Evolutionary conservation across 1,140 invertebrate genomes (phyloP), one percentile per base, ranked within the genome.

Genomic region (Semibalanus balanoides): DNA sequence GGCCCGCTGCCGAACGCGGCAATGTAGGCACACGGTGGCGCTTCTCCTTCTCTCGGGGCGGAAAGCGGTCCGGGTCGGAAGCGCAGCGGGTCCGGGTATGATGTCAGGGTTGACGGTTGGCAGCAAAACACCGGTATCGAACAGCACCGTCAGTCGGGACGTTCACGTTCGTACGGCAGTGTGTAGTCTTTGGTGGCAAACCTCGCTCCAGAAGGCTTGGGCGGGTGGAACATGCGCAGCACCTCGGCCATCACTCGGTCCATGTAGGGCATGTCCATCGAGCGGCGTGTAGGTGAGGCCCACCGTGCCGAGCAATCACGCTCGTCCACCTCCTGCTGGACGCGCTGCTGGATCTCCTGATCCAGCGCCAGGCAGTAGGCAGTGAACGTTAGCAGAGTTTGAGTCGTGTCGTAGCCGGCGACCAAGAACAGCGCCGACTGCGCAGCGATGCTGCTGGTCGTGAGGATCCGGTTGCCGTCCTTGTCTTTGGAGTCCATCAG

Each of bases 1-100:
- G 89, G 88, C 7, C 91, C 91, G 72, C 89, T 91, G 79, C 90
- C 91, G 82, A 93, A 93, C 19, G 91, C 90, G 30, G n/a, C n/a
- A n/a, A 92, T 87, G 79, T 89, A 93, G 3, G 88, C 85, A 79
- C 86, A 91, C 0, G 88, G 88, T 90, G 86, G 75, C 89, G 84
- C 43, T 86, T 85, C 51, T 82, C 82, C 35, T 83, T 83, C 80
- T 89, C 88, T 77, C 88, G 5, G 5, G 35, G 35, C 35, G 17
- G 31, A 25, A 31, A 73, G 11, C 30, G 11, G 35, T 73, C 30
- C 35, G 35, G 35, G 35, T 40, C 35, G 35, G n/a, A 40, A 40
- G 5, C 35, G 35, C 35, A 40, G 35, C 0, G 93, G 92, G 75
- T 93, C 86, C 31, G 88, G 86, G 81, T 88, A 94, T n/a, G 30